Evolutionary conservation across 2,797 vertebrate species (phyloP), one percentile per base, ranked within the genome.

Genomic region (Jordanella pulchra): DNA sequence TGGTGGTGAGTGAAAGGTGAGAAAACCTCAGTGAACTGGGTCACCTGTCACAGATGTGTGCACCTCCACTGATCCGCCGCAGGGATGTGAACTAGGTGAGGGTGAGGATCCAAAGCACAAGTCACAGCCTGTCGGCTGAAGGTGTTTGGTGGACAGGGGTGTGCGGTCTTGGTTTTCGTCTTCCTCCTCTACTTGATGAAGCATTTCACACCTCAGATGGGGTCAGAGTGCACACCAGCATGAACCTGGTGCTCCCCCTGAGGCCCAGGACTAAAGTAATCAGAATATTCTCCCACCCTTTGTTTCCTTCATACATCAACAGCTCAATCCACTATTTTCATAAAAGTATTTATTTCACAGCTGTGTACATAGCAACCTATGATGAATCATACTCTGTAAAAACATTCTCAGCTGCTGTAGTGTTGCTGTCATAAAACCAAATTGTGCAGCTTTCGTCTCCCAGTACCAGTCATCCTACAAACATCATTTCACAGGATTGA

Each of bases 191-290:
- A 88, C 74, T 87, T 82, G 32, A 75, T 54, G 65, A 76, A 79
- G 84, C 86, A 86, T 88, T 91, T 91, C 82, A 86, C 91, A 90
- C 87, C 79, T 82, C 75, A 9, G 75, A 23, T 51, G 71, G 76
- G 89, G 85, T 86, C 79, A 86, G 74, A 88, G 89, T 75, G 63
- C 76, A 85, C 69, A 58, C 60, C 66, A 56, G 76, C 83, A 76
- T 82, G 72, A 77, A 84, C 81, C 75, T 60, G 79, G 55, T 78
- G 80, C 72, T 64, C 71, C 75, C 69, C 50, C 45, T 69, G 67
- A 66, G 80, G 75, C 70, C 4, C 10, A 69, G 25, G 78, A 72
- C 73, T 71, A 74, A 39, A 39, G 9, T 17, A 6, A 72, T 71
- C 27, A 21, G 35, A 28, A 25, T 10, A 14, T 64, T 67, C n/a